phyloP scores from a whole-genome alignment of 1,140 invertebrate species.

The Ceratoteleas bidentatus region DNA sequence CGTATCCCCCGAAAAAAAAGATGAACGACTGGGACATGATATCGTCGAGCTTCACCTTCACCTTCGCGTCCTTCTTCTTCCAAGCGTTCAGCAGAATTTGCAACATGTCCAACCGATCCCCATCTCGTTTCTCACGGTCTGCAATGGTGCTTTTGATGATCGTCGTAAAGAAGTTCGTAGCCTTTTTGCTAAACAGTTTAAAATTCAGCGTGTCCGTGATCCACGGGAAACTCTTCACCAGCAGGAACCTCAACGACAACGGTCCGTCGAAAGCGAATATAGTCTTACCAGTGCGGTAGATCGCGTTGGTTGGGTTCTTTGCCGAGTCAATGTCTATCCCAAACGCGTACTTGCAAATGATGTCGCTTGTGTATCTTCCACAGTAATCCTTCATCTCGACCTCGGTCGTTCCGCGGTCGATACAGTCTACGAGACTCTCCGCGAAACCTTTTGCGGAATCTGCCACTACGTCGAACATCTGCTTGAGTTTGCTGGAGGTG shows the following conservation, averaged over 20 bases:
- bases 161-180: conserved; percentile 56
- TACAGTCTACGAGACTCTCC: neutral
- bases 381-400: conserved; percentile 75
- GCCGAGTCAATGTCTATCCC: conserved; percentile 80
- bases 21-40: conserved; percentile 68
- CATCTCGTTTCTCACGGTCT: conserved; percentile 74
- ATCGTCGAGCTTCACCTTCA: conserved; percentile 76
- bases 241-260: conserved; percentile 60
- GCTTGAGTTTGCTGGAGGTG: conserved; percentile 76
- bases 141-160: conserved; percentile 77
- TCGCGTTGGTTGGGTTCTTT: conserved; percentile 77
- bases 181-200: conserved; percentile 50
- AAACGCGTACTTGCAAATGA: conserved; percentile 77
- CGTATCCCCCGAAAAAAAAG: conserved; percentile 78
- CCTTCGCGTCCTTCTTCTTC: conserved; percentile 25
- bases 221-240: conserved; percentile 47
- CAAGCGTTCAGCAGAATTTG: conserved; percentile 38
- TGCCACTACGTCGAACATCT: conserved; percentile 70
- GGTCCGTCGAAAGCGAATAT: conserved; percentile 72
- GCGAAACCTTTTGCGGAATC: conserved; percentile 52
- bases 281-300: conserved; percentile 76
- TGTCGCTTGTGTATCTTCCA: conserved; percentile 70
- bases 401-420: conserved; percentile 30
- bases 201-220: conserved; percentile 54
- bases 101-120: conserved; percentile 60